Conservation (phyloP, 1,140 invertebrate genomes). For the Portunus trituberculatus region DNA sequence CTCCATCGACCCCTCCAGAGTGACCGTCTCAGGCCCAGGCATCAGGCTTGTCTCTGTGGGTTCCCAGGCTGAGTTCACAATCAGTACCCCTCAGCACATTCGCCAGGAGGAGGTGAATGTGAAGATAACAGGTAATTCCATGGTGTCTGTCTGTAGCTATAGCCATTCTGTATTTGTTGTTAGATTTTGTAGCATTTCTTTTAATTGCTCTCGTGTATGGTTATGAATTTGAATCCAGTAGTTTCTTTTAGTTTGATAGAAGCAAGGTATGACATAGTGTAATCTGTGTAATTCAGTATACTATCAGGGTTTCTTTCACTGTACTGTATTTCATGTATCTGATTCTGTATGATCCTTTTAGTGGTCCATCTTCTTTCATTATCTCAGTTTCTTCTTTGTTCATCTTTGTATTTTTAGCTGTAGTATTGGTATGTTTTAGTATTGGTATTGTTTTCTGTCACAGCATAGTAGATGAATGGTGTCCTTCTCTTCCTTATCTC, state of each 20-base stretch:
- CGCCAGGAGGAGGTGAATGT: slow-evolving; percentile 69
- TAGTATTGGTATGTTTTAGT: neutral
- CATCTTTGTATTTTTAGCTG: neutral
- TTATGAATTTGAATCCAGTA: no score
- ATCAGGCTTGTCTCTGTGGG: slow-evolving; percentile 71
- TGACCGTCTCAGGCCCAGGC: slow-evolving; percentile 62
- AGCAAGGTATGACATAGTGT: no score
- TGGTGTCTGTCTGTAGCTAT: neutral
- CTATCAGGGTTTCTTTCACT: no score
- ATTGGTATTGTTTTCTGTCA: neutral
- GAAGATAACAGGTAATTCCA: slow-evolving; percentile 60
- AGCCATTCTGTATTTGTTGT: neutral
- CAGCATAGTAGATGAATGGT: no score
- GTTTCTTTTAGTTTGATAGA: no score
- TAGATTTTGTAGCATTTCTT: neutral
- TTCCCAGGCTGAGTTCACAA: slow-evolving; percentile 72
- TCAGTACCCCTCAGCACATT: slow-evolving; percentile 62
- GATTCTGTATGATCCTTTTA: no score
- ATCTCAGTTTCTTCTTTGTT: no score
- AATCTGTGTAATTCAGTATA: no score
- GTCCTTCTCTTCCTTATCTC: no score
- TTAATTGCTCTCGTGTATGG: neutral
- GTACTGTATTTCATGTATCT: no score
- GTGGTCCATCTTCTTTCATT: no score
- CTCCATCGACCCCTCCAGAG: slow-evolving; percentile 54